Evolutionary conservation across 2,888 invertebrate genomes (phyloP).

Genomic region (Plagiodera versicolora): DNA sequence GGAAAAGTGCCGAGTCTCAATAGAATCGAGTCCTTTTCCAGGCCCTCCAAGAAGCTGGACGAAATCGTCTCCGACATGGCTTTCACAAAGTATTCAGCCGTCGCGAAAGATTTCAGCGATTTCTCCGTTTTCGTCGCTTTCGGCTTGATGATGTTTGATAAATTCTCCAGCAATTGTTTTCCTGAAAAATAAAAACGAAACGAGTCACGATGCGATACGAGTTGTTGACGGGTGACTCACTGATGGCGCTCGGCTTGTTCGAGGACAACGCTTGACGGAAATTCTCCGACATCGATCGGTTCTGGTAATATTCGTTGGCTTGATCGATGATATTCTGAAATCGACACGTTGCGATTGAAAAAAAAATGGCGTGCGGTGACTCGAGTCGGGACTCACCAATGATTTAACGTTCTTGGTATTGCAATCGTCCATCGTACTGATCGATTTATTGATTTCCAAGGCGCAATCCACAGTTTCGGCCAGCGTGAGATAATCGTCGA

Average conservation of each 20-base stretch:
- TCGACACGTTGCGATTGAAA: no score
- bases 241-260: background rate
- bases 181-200: constrained; percentile 16
- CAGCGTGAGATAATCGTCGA: constrained; percentile 81
- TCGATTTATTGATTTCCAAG: constrained; percentile 44
- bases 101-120: constrained; percentile 57
- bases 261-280: background rate
- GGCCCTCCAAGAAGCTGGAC: constrained; percentile 1
- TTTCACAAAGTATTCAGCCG: constrained; percentile 87
- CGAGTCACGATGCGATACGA: no score
- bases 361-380: no score
- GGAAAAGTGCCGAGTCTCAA: constrained; percentile 25
- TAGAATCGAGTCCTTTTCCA: constrained; percentile 39
- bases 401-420: constrained; percentile 1
- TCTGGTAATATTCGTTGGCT: background rate
- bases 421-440: constrained; percentile 11
- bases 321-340: background rate
- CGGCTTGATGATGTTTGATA: constrained; percentile 25
- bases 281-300: background rate
- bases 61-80: constrained; percentile 46
- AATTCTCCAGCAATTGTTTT: constrained; percentile 16
- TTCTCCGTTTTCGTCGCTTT: constrained; percentile 50
- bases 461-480: constrained; percentile 80
- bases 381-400: constrained; percentile 8
- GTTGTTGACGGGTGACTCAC: background rate